phyloP scores from a whole-genome alignment of 1,140 invertebrate species.

The Drosophila ambigua region DNA sequence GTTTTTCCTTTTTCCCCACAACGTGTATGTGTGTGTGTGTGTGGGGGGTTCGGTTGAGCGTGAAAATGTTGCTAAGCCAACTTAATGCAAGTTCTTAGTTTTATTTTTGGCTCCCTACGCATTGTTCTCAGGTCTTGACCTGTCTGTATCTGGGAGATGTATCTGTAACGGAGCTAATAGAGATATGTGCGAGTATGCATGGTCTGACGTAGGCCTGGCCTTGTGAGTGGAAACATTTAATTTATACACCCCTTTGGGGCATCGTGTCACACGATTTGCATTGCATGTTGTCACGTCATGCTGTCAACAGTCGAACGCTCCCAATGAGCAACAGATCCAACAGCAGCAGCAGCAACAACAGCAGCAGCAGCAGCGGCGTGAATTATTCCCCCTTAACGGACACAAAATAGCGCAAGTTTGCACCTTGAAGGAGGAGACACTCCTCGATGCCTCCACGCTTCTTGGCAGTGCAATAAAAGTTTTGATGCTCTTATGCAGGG shows the following conservation, averaged over 20 bases:
- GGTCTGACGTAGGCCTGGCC: constrained; percentile 12
- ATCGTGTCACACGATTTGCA: constrained; percentile 79
- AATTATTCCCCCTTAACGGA: constrained; percentile 1
- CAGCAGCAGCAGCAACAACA: constrained; percentile 43
- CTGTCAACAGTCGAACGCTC: constrained; percentile 67
- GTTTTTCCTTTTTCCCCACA: not conserved
- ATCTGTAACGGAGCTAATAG: constrained; percentile 46
- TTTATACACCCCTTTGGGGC: constrained; percentile 77
- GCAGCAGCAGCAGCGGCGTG: constrained; percentile 14
- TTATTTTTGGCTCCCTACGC: constrained; percentile 39
- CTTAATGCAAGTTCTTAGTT: constrained; percentile 74
- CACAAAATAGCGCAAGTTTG: constrained; percentile 52
- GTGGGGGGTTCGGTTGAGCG: constrained; percentile 66
- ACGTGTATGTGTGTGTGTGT: constrained; percentile 47
- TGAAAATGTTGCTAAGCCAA: constrained; percentile 79
- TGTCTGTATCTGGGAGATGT: constrained; percentile 20
- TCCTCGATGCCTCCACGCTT: constrained; percentile 6
- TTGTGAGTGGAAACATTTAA: constrained; percentile 62
- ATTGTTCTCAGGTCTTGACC: constrained; percentile 40
- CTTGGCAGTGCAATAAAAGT: not conserved
- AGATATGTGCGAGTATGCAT: constrained; percentile 42
- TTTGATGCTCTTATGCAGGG: not conserved
- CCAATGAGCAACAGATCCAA: constrained; percentile 25
- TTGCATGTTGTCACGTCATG: constrained; percentile 81
- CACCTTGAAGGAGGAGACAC: constrained; percentile 41